Conservation (phyloP, 2,797 vertebrate genomes). For the Fistularia commersonii region DNA sequence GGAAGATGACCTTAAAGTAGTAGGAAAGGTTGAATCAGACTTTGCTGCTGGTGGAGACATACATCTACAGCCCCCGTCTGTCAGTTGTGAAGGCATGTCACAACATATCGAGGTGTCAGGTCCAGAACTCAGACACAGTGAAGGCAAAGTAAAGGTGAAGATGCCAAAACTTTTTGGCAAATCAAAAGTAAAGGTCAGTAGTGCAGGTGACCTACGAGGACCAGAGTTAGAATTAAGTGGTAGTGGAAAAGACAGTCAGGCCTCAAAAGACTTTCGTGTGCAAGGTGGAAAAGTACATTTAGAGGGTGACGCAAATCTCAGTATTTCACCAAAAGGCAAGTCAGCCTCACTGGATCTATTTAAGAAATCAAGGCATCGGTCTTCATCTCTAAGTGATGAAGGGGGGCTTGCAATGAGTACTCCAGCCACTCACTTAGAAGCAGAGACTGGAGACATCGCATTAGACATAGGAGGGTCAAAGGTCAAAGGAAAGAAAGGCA, state of each 20-base stretch:
- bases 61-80: slow-evolving; percentile 46
- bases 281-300: slow-evolving; percentile 66
- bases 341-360: slow-evolving; percentile 85
- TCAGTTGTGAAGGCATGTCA: slow-evolving; percentile 47
- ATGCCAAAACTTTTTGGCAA: slow-evolving; percentile 90
- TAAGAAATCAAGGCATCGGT: slow-evolving; percentile 81
- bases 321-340: slow-evolving; percentile 78
- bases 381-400: slow-evolving; percentile 86
- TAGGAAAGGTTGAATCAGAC: slow-evolving; percentile 75
- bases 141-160: slow-evolving; percentile 84
- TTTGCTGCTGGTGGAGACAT: slow-evolving; percentile 43
- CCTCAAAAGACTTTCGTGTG: slow-evolving; percentile 74
- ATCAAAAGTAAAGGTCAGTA: slow-evolving; percentile 81
- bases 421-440: slow-evolving; percentile 74
- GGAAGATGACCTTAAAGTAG: slow-evolving; percentile 70
- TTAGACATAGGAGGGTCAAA: slow-evolving; percentile 73
- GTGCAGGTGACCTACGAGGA: slow-evolving; percentile 66
- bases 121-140: slow-evolving; percentile 72
- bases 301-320: slow-evolving; percentile 58
- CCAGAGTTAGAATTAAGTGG: slow-evolving; percentile 65
- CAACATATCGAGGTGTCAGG: slow-evolving; percentile 72
- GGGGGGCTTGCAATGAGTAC: slow-evolving; percentile 73
- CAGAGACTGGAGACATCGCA: slow-evolving; percentile 73
- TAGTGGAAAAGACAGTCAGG: slow-evolving; percentile 75
- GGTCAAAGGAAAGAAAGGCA: slow-evolving; percentile 81